A percentile compares a stretch with the other conserved stretches of the same genome.
These are phyloP conservation scores for Ctena decussata DNA, from an alignment of 2,888 invertebrate species.

Conservation along the genomic window DNA sequence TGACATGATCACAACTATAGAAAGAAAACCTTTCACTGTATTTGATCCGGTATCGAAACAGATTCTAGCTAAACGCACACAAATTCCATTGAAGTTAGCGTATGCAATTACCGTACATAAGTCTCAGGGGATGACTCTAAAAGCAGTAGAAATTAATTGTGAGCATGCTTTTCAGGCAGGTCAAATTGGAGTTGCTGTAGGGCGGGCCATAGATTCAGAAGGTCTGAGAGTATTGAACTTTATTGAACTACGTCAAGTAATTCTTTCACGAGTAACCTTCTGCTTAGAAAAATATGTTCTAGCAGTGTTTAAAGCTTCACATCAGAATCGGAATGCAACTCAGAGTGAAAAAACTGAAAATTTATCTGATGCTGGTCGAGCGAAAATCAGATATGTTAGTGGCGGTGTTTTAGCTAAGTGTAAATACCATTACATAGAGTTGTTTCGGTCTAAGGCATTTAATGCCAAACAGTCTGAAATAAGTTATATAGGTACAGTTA, in stretches of 20 bases:
- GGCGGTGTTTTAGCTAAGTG: background rate
- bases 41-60: slow-evolving; percentile 24
- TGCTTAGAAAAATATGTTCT: no score
- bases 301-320: no score
- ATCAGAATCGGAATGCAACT: background rate
- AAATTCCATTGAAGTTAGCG: slow-evolving; percentile 12
- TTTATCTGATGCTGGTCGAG: background rate
- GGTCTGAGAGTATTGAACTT: background rate
- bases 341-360: background rate
- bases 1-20: background rate
- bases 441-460: background rate
- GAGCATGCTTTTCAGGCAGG: slow-evolving; percentile 3
- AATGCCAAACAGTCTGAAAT: background rate
- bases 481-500: background rate
- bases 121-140: slow-evolving; percentile 25
- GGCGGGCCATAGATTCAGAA: background rate
- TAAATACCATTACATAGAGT: background rate
- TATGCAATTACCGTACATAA: slow-evolving; percentile 31
- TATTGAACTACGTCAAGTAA: no score
- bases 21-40: background rate
- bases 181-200: slow-evolving; percentile 22
- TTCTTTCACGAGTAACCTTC: no score
- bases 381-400: background rate
- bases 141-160: slow-evolving; percentile 16
- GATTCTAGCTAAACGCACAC: slow-evolving; percentile 18